Percentiles rank a stretch among this genome's conserved stretches.
phyloP scores from a whole-genome alignment of 2,113 vertebrate species.

The Neodon shergylaensis region DNA sequence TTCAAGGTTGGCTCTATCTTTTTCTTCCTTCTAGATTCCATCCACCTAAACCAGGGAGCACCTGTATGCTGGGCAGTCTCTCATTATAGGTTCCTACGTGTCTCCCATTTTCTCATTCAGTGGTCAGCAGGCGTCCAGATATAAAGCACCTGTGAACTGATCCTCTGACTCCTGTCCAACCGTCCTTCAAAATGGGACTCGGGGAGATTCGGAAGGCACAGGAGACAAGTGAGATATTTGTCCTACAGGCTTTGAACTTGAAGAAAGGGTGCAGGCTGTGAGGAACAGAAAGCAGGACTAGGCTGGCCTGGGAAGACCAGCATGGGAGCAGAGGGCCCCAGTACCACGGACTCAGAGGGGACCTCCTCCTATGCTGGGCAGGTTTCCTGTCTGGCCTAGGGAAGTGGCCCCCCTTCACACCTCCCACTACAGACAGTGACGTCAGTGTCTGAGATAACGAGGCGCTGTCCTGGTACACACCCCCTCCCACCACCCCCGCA shows the following conservation, averaged over 20 bases:
- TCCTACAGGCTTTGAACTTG: neutral
- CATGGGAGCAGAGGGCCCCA: neutral
- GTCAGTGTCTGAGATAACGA: slow-evolving; percentile 39
- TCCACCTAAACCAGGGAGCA: no score
- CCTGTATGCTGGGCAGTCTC: neutral
- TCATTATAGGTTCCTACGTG: neutral
- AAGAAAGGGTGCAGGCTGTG: neutral
- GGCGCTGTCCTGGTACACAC: neutral
- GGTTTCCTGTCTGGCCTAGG: slow-evolving; percentile 60
- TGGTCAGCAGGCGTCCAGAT: neutral
- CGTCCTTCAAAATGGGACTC: neutral
- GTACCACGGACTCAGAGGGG: neutral
- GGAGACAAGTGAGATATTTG: neutral
- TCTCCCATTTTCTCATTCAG: neutral
- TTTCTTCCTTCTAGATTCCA: neutral
- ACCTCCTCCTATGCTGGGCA: neutral
- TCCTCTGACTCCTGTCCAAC: neutral
- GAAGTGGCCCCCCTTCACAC: neutral
- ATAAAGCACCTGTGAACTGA: neutral
- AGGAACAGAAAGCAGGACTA: neutral
- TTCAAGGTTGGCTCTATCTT: neutral
- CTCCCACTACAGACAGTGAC: slow-evolving; percentile 4
- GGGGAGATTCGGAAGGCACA: neutral
- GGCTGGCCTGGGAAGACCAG: neutral
- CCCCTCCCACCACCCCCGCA: neutral